Conservation (phyloP, 1,140 invertebrate genomes). For the Drosophila parabipectinata region DNA sequence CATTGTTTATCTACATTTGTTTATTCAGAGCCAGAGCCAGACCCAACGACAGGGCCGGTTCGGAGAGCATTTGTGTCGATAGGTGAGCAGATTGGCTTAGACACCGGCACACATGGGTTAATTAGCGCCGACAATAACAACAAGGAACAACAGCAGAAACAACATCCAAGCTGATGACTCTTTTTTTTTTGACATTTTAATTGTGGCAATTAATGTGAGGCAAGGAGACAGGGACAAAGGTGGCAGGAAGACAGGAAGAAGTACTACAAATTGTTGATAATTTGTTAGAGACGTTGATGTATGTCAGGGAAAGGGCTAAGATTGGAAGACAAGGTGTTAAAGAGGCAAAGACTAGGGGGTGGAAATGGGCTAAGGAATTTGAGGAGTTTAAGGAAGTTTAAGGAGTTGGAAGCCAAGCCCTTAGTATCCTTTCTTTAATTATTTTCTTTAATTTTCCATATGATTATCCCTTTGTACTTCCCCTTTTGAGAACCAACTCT, state of each 20-base stretch:
- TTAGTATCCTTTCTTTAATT: too few relatives aligned
- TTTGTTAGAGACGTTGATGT: constrained; percentile 46
- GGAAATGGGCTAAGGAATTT: background rate
- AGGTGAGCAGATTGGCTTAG: constrained; percentile 35
- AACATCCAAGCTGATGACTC: constrained; percentile 45
- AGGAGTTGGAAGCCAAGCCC: too few relatives aligned
- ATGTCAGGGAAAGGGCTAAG: background rate
- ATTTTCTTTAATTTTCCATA: constrained; percentile 17
- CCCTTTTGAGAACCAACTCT: background rate
- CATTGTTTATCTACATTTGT: constrained; percentile 68
- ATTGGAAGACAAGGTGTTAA: background rate
- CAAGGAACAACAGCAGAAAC: background rate
- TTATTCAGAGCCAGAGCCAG: constrained; percentile 4
- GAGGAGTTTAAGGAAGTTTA: background rate
- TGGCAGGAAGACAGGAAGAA: constrained; percentile 34
- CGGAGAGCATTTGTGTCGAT: constrained; percentile 33
- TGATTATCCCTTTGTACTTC: constrained; percentile 14
- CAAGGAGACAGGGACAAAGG: constrained; percentile 15
- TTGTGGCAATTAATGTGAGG: constrained; percentile 67
- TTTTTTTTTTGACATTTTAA: constrained; percentile 73
- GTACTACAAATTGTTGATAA: constrained; percentile 36
- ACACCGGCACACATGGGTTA: constrained; percentile 57
- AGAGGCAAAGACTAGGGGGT: background rate
- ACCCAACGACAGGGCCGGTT: background rate
- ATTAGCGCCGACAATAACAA: constrained; percentile 55